Evolutionary conservation across 2,888 invertebrate genomes (phyloP), one percentile per base, ranked within the genome.

Genomic region (Pheosia tremula): DNA sequence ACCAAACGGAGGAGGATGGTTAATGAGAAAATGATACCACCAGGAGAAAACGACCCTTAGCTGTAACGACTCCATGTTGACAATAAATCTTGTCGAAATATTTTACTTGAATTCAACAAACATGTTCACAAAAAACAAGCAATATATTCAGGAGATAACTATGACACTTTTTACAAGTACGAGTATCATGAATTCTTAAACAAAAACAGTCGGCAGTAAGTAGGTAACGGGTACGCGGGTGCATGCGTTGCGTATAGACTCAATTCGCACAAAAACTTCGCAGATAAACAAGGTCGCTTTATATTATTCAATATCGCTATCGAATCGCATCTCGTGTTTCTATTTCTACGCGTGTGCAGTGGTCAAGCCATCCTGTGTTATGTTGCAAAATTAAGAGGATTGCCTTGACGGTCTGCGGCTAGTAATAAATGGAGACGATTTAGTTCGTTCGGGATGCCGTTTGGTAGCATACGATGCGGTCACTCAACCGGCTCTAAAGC

Each of bases 401-500:
- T 72, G 74, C 76, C 70, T 81, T 76, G 75, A 77, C 71, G 78
- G 74, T 72, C 75, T 68, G 78, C 69, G 71, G 71, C 69, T 71
- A 66, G 71, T 78, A 70, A 80, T 78, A 83, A 81, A 83, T 77
- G 74, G 73, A 68, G 77, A 79, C 83, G 76, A 83, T 85, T 87
- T 76, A 77, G 79, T 81, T 82, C 70, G 82, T 78, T 74, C 79
- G 82, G 85, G 83, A 85, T 85, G 81, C 83, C 84, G 87, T 85
- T 86, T 84, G 81, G 86, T 86, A 84, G 86, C 84, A 85, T 82
- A 82, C 86, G 83, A 81, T 82, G 87, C 91, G 91, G 91, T 91
- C 92, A 91, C 80, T 92, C 91, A 92, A 91, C 92, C 86, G 86
- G 75, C 84, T 85, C 78, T 72, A 74, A 75, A 79, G 85, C 86